A percentile compares a stretch with the other conserved stretches of the same genome.
Conservation (phyloP, 1,140 invertebrate species). For the Coptotermes formosanus region DNA sequence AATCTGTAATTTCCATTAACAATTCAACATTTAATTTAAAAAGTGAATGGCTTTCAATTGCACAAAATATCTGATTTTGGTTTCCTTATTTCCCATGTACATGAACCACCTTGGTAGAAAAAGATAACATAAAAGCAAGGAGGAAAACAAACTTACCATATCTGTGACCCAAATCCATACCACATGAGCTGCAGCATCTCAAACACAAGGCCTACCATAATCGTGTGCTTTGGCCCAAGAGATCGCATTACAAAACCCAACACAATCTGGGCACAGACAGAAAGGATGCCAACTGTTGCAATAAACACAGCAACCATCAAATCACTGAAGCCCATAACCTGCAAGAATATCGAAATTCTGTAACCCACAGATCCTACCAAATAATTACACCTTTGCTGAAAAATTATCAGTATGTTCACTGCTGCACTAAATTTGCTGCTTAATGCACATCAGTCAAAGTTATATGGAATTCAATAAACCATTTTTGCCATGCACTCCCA, state of each 20-base stretch:
- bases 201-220: conserved; percentile 93
- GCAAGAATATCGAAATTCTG: conserved; percentile 35
- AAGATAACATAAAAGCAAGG: too few relatives aligned
- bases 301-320: conserved; percentile 97
- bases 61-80: too few relatives aligned
- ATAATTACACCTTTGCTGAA: neutral
- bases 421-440: too few relatives aligned
- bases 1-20: too few relatives aligned
- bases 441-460: too few relatives aligned
- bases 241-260: conserved; percentile 87
- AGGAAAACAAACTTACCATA: conserved; percentile 59
- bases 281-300: conserved; percentile 93
- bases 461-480: too few relatives aligned
- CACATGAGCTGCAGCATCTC: conserved; percentile 96
- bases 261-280: conserved; percentile 91
- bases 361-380: neutral
- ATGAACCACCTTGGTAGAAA: too few relatives aligned
- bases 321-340: conserved; percentile 92
- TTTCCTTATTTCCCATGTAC: too few relatives aligned
- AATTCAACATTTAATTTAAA: too few relatives aligned
- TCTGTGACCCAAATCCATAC: conserved; percentile 90
- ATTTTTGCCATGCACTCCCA: too few relatives aligned
- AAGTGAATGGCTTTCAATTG: too few relatives aligned
- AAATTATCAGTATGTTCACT: too few relatives aligned
- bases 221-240: conserved; percentile 94